phyloP scores from a whole-genome alignment of 2,888 invertebrate genomes.

The Coronaproctus castanopsis region DNA sequence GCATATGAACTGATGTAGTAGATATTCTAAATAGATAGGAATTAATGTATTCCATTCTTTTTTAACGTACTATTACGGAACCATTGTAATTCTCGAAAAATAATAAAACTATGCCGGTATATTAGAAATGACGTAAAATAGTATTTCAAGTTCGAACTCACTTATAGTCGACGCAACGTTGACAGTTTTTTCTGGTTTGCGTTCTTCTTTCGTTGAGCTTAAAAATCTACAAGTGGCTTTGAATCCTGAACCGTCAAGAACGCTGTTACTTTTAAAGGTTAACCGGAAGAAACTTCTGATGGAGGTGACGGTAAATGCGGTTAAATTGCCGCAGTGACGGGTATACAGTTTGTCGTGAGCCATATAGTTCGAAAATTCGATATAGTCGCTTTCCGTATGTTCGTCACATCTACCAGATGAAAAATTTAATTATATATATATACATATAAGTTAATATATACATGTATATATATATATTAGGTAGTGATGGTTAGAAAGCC shows the following conservation, averaged over 20 bases:
- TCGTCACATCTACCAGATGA: conserved; percentile 67
- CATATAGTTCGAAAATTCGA: conserved; percentile 89
- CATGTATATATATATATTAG: too few species aligned
- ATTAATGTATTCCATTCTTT: too few species aligned
- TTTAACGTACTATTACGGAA: too few species aligned
- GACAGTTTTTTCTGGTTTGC: not conserved
- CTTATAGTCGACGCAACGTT: not conserved
- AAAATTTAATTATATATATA: too few species aligned
- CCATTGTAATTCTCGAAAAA: too few species aligned
- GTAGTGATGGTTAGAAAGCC: too few species aligned
- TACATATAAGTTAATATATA: too few species aligned
- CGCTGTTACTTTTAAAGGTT: conserved; percentile 80
- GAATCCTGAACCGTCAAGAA: conserved; percentile 85
- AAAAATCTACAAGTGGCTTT: conserved; percentile 76
- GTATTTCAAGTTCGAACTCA: not conserved
- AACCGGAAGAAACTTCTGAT: conserved; percentile 86
- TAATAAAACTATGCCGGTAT: too few species aligned
- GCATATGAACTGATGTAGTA: too few species aligned
- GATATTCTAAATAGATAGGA: too few species aligned
- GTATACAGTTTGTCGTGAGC: conserved; percentile 73
- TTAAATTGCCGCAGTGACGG: conserved; percentile 68
- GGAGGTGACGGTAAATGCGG: conserved; percentile 62
- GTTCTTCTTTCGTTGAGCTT: conserved; percentile 39
- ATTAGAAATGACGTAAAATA: too few species aligned
- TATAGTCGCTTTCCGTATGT: conserved; percentile 79